Percentiles rank a stretch among this genome's conserved stretches.
These are phyloP conservation scores for Echinometra lucunter DNA, from an alignment of 53 echinoderm and acorn worm genomes.

Conservation along the genomic window DNA sequence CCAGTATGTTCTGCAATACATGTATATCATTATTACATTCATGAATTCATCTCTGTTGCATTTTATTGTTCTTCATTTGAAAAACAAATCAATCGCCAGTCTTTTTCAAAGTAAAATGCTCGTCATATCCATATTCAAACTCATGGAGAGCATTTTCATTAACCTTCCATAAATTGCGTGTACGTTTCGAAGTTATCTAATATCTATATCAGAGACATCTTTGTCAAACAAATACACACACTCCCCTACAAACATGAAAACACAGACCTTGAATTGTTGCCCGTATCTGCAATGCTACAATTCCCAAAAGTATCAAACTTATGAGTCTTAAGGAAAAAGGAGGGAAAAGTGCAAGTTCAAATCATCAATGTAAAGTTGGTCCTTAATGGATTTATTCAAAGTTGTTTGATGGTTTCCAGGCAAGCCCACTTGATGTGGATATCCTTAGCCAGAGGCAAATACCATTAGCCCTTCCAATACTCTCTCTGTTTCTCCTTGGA, in stretches of 20 bases:
- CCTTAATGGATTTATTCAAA: slow-evolving; percentile 1
- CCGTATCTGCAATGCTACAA: background rate
- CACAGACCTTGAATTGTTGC: background rate
- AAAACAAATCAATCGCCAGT: background rate
- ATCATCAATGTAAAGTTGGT: slow-evolving; percentile 4
- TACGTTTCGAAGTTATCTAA: background rate
- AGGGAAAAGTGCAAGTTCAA: slow-evolving; percentile 9
- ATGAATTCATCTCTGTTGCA: background rate
- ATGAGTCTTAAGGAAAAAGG: too few species aligned
- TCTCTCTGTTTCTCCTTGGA: background rate
- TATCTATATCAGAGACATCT: background rate
- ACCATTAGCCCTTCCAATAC: background rate
- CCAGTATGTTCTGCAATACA: too few species aligned
- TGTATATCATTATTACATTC: too few species aligned
- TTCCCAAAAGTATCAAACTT: background rate
- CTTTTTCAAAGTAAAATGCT: background rate
- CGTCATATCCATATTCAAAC: background rate
- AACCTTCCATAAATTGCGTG: background rate
- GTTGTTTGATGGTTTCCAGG: background rate
- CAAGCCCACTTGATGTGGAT: slow-evolving; percentile 26
- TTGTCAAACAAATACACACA: background rate
- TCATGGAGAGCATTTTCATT: too few species aligned
- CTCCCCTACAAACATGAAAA: background rate
- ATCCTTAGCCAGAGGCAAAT: slow-evolving; percentile 41
- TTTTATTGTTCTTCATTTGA: background rate